These are phyloP conservation scores for Dynastes maya DNA, from an alignment of 2,888 invertebrate genomes.

Conservation along the genomic window DNA sequence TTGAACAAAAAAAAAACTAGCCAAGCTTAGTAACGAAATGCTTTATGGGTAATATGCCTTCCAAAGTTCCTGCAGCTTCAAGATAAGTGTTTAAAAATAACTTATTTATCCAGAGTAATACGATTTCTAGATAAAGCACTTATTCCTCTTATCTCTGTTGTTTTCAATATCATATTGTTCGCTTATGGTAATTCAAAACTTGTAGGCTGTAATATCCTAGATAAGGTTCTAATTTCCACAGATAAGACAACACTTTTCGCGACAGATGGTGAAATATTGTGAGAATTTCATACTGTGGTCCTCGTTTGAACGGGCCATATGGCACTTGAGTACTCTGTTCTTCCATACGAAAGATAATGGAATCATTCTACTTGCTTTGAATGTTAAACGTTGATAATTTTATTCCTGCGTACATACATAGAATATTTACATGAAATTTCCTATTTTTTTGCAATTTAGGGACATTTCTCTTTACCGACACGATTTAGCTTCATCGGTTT, in stretches of 20 bases:
- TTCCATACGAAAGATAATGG: slow-evolving; percentile 40
- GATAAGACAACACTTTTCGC: slow-evolving; percentile 65
- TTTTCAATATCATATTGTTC: slow-evolving; percentile 42
- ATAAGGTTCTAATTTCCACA: slow-evolving; percentile 61
- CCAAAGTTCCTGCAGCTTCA: slow-evolving; percentile 17
- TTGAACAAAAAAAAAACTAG: too few relatives aligned
- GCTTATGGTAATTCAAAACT: slow-evolving; percentile 55
- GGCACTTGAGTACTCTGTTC: slow-evolving; percentile 59
- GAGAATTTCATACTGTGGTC: slow-evolving; percentile 67
- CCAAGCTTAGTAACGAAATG: neutral
- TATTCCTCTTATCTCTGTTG: slow-evolving; percentile 30
- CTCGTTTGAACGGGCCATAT: slow-evolving; percentile 65
- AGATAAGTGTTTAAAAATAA: slow-evolving; percentile 42
- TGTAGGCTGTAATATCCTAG: slow-evolving; percentile 55
- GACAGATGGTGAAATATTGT: slow-evolving; percentile 69
- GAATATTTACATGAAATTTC: neutral
- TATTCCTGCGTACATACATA: neutral
- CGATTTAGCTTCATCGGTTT: too few relatives aligned
- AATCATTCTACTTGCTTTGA: slow-evolving; percentile 21
- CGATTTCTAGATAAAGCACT: slow-evolving; percentile 40
- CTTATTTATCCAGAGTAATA: slow-evolving; percentile 39
- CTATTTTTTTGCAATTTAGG: too few relatives aligned
- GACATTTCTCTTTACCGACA: too few relatives aligned
- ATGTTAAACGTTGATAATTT: neutral
- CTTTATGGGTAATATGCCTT: slow-evolving; percentile 1